Evolutionary conservation across 2,797 vertebrate genomes (phyloP), one percentile per base, ranked within the genome.

Genomic region (Pseudochirops cupreus): DNA sequence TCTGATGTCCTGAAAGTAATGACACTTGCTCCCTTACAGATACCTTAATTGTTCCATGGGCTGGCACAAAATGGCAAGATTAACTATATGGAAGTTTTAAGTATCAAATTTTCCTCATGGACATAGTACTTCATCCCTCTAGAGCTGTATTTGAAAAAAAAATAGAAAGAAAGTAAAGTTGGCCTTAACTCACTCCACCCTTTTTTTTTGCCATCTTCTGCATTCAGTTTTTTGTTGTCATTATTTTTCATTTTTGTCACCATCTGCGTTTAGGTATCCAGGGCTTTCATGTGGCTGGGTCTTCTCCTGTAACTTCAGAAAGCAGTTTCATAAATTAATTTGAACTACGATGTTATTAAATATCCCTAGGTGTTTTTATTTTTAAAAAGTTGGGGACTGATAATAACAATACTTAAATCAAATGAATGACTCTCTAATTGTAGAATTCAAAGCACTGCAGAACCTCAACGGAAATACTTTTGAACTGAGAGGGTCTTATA

Each of bases 1-100:
- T 82, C 91, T 94, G 92, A 18, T 95, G 92, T 82, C 46, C 92
- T 95, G 94, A 90, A n/a, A 93, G 57, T 94, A 91, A 55, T 93
- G 56, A 91, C 33, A 57, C 50, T 93, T 57, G 29, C 89, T 96
- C 94, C 92, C 18, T 31, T 91, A 91, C 94, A 31, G 39, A 95
- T 82, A 93, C 33, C 46, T 90, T 92, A 21, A 95, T 92, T 6
- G 0, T 3, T 53, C 28, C 3, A 46, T 46, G 9, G 21, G 24
- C 16, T 89, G 5, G n/a, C 92, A 24, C 39, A 46, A 82, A 28
- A 97, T 94, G 14, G 6, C 39, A 56, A 13, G 50, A 1, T 39
- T 11, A n/a, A 18, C 39, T 59, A 92, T 56, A 95, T 56, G 95
- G 95, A 95, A 33, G 89, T 21, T 62, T 74, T 1, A 87, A 54